A percentile compares a stretch with the other conserved stretches of the same genome.
phyloP scores from a whole-genome alignment of 2,888 invertebrate genomes.

The Agonopterix arenella region DNA sequence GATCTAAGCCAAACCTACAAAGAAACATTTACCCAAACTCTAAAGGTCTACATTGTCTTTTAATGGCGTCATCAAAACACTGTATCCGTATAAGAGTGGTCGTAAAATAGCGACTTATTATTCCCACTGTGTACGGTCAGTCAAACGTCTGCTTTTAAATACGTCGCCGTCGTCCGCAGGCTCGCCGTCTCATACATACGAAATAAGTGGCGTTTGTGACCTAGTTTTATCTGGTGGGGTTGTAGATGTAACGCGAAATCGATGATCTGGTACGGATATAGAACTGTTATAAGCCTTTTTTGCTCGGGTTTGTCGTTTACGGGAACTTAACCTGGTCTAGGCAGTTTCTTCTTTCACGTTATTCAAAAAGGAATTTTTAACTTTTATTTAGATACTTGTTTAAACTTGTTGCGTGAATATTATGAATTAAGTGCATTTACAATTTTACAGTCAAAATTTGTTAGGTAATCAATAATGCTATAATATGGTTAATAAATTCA shows the following conservation, averaged over 20 bases:
- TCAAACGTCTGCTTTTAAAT: conserved; percentile 60
- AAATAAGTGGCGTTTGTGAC: conserved; percentile 32
- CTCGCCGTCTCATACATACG: conserved; percentile 60
- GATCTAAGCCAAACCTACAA: too few relatives aligned
- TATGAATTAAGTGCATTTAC: too few relatives aligned
- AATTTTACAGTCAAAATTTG: too few relatives aligned
- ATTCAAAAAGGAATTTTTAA: too few relatives aligned
- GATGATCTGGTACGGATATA: neutral
- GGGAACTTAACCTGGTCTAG: too few relatives aligned
- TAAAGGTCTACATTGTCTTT: conserved; percentile 8
- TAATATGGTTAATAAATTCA: too few relatives aligned
- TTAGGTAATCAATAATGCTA: too few relatives aligned
- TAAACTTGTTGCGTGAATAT: too few relatives aligned
- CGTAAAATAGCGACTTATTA: conserved; percentile 31
- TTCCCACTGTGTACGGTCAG: conserved; percentile 45
- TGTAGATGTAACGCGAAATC: neutral
- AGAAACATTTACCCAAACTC: neutral
- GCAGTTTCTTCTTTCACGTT: too few relatives aligned
- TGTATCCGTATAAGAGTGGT: conserved; percentile 3
- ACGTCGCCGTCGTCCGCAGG: conserved; percentile 40
- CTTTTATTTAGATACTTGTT: too few relatives aligned
- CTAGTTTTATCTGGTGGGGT: neutral
- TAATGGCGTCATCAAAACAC: conserved; percentile 6
- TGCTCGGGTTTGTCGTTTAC: too few relatives aligned
- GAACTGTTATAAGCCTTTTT: neutral